Percentiles rank a stretch among this genome's conserved stretches.
Evolutionary conservation across 2,113 vertebrate genomes (phyloP).

Genomic region (human (Homo sapiens)): DNA sequence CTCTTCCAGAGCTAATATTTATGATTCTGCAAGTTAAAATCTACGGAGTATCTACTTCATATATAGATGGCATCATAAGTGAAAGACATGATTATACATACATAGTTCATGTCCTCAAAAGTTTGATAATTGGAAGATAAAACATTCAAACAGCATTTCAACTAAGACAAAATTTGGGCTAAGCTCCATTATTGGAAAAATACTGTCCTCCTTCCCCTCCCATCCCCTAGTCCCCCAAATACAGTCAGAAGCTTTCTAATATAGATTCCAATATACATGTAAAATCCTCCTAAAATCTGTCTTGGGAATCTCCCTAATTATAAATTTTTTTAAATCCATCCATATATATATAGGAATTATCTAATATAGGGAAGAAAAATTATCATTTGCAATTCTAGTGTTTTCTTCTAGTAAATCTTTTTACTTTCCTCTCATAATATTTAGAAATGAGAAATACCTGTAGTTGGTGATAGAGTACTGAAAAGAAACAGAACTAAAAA

Average conservation of each 20-base stretch:
- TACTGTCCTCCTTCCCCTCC: neutral
- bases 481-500: neutral
- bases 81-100: neutral
- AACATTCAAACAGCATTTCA: neutral
- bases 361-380: neutral
- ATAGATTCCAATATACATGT: too few species aligned
- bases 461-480: neutral
- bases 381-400: neutral
- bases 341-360: too few species aligned
- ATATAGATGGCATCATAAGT: neutral
- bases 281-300: too few species aligned
- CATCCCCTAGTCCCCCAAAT: neutral
- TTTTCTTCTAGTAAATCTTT: neutral
- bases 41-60: neutral
- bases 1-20: neutral
- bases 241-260: neutral
- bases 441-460: neutral
- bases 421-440: neutral
- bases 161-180: neutral
- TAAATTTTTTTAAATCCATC: too few species aligned
- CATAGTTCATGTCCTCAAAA: neutral
- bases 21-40: constrained; percentile 27
- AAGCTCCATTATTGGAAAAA: neutral
- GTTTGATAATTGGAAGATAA: neutral
- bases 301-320: too few species aligned